Evolutionary conservation across 2,797 vertebrate species (phyloP).

Genomic region (Mus caroli): DNA sequence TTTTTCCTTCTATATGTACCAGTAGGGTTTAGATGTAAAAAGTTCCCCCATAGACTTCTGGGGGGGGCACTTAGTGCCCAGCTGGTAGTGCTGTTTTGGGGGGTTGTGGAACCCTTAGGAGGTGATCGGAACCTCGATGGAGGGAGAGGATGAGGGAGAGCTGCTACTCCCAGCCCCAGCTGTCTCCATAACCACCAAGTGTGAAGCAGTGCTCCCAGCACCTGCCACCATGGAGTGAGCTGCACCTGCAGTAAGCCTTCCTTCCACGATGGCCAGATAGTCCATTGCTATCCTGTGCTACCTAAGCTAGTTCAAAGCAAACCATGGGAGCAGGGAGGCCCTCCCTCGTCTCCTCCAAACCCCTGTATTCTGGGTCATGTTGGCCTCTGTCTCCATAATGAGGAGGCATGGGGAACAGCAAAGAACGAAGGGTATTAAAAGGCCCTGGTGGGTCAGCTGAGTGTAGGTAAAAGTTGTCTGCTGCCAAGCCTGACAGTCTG

Average conservation of each 20-base stretch:
- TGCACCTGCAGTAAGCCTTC: rapidly evolving
- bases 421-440: neutral
- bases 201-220: neutral
- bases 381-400: neutral
- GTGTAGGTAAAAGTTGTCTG: neutral
- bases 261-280: rapidly evolving
- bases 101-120: neutral
- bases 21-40: neutral
- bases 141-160: neutral
- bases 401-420: too few species aligned
- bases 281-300: neutral
- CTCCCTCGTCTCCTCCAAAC: neutral
- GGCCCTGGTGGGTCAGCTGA: too few species aligned
- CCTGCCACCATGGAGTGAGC: neutral
- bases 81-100: neutral
- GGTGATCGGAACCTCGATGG: neutral
- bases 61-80: neutral
- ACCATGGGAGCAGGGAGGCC: neutral
- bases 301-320: neutral
- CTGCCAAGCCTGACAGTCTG: too few species aligned
- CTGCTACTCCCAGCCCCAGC: neutral
- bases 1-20: neutral
- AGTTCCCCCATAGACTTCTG: neutral
- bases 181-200: neutral
- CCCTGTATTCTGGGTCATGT: neutral